These are phyloP conservation scores for Pheosia tremula DNA, from an alignment of 2,888 invertebrate species.

Conservation along the genomic window DNA sequence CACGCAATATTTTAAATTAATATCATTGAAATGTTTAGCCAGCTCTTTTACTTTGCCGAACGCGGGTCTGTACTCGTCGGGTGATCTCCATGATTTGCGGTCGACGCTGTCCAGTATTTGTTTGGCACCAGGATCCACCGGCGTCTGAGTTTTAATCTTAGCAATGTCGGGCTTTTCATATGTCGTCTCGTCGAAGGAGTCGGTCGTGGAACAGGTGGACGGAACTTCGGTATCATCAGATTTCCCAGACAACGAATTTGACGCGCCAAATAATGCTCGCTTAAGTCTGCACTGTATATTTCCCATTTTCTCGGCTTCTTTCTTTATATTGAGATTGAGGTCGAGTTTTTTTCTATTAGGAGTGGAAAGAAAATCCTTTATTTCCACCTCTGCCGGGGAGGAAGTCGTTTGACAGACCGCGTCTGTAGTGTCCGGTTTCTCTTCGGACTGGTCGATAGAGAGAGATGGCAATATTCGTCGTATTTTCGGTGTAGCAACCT, in stretches of 20 bases:
- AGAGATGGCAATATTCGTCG: constrained; percentile 74
- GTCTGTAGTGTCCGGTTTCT: constrained; percentile 63
- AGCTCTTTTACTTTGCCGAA: constrained; percentile 89
- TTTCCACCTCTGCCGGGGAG: constrained; percentile 51
- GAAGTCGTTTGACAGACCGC: constrained; percentile 72
- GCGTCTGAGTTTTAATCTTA: constrained; percentile 41
- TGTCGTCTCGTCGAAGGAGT: constrained; percentile 60
- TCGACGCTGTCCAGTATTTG: constrained; percentile 68
- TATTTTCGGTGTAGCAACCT: constrained; percentile 69
- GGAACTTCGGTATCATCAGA: constrained; percentile 70
- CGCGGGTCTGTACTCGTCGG: constrained; percentile 87
- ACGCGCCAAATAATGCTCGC: constrained; percentile 64
- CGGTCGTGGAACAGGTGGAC: constrained; percentile 68
- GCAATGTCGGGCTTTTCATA: constrained; percentile 34
- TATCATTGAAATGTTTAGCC: constrained; percentile 87
- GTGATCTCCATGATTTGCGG: constrained; percentile 88
- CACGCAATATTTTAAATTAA: constrained; percentile 73
- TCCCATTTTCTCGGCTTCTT: constrained; percentile 56
- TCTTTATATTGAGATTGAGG: constrained; percentile 59
- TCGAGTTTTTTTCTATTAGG: constrained; percentile 53
- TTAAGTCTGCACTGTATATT: constrained; percentile 66
- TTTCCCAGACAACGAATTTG: constrained; percentile 64
- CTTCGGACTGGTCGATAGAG: constrained; percentile 66
- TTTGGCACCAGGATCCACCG: constrained; percentile 59
- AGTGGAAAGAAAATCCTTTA: constrained; percentile 31